A percentile compares a stretch with the other conserved stretches of the same genome.
phyloP scores from a whole-genome alignment of 37 sponge, comb jelly and placozoan genomes.

The Mnemiopsis leidyi region DNA sequence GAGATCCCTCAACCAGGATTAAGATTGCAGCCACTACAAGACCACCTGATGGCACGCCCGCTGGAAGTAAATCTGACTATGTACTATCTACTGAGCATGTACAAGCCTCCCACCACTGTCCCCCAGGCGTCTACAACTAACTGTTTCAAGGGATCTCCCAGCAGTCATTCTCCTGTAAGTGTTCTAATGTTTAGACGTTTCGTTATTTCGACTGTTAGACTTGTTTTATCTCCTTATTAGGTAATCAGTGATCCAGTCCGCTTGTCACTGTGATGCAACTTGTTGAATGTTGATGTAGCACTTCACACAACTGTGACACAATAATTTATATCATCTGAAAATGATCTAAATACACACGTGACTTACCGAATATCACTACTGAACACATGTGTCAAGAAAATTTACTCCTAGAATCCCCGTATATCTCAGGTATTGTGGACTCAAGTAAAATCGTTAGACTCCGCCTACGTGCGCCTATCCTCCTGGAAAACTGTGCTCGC shows the following conservation, averaged over 20 bases:
- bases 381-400: no score
- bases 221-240: no score
- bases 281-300: neutral
- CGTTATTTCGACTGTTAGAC: no score
- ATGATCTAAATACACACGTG: no score
- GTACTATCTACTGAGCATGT: slow-evolving; percentile 45
- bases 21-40: neutral
- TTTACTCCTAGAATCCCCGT: no score
- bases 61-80: neutral
- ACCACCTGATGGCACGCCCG: slow-evolving; percentile 23
- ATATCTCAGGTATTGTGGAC: slow-evolving; percentile 51
- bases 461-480: neutral
- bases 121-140: neutral
- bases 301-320: no score
- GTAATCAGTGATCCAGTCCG: neutral
- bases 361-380: no score
- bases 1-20: neutral
- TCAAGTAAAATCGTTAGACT: neutral
- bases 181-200: no score
- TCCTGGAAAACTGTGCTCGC: neutral
- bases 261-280: neutral
- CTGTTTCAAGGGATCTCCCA: slow-evolving; percentile 32
- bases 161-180: slow-evolving; percentile 1
- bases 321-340: no score
- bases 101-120: neutral